Evolutionary conservation across 2,113 vertebrate species (phyloP), one percentile per base, ranked within the genome.

Genomic region (Chaetodon trifascialis): DNA sequence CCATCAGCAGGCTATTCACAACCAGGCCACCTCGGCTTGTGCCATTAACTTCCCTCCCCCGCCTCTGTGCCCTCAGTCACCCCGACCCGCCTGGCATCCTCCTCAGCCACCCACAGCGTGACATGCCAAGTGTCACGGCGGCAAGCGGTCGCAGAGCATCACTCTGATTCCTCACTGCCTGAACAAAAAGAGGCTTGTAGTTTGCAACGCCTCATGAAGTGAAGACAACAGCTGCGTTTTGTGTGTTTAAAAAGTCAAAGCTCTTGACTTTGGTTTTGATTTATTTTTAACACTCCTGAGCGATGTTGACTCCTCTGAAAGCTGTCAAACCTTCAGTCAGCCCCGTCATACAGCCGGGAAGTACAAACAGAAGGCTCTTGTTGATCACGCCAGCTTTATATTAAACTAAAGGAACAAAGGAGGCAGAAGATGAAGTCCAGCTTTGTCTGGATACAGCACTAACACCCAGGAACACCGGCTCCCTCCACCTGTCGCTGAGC

Each of bases 101-200:
- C 59, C 30, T 17, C 46, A 62, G 56, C 71, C 80, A 44, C 55
- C 11, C 38, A 21, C 30, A 49, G 73, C 59, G 8, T 71, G 55
- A 78, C 80, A 65, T 40, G 49, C 10, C 40, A 46, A 67, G 69
- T 66, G 73, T 81, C 77, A 40, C 23, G 4, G 63, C 40, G 54
- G 25, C 54, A 19, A 54, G 11, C 47, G 23, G 63, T 73, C 49
- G 3, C 59, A 3, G 17, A 73, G 51, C 52, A 2, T 56, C 38
- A 42, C 49, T 58, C n/a, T 58, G 16, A 19, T 72, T 52, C 56
- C 42, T 76, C 59, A 3, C 11, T 7, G 64, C 15, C 14, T 25
- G 49, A 67, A 73, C 66, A 83, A 46, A 64, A 64, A 65, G 19
- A 30, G 15, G 58, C 80, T 60, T 83, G 66, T 67, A 19, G 11